Evolutionary conservation across 2,888 invertebrate genomes (phyloP).

Genomic region (Netelia melanura): DNA sequence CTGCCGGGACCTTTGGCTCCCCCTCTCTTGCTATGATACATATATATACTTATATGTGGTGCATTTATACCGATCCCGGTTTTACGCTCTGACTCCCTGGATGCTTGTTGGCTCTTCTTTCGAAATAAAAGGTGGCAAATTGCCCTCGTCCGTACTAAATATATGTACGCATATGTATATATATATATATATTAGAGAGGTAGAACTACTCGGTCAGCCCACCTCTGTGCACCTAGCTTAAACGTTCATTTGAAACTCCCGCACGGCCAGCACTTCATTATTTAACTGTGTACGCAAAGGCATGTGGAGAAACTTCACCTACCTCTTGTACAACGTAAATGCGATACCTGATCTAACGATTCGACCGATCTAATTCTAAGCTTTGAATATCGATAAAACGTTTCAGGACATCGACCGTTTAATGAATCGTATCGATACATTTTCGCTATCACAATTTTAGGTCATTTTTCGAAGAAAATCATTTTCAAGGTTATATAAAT

Average conservation of each 20-base stretch:
- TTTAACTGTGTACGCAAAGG: constrained; percentile 18
- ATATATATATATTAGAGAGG: background rate
- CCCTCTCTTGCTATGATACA: background rate
- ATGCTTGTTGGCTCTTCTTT: constrained; percentile 20
- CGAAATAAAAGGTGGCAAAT: constrained; percentile 47
- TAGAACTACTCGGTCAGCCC: background rate
- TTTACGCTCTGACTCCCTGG: constrained; percentile 44
- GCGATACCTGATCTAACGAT: background rate
- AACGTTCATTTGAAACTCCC: constrained; percentile 15
- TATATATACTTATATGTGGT: constrained; percentile 26
- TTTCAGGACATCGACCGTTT: too few relatives aligned
- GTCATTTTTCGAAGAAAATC: too few relatives aligned
- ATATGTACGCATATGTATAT: background rate
- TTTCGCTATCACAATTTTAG: too few relatives aligned
- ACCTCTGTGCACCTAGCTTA: constrained; percentile 2
- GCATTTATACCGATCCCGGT: constrained; percentile 25
- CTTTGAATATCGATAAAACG: too few relatives aligned
- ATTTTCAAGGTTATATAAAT: too few relatives aligned
- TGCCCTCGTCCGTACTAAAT: constrained; percentile 21
- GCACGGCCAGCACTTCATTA: constrained; percentile 25
- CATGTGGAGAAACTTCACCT: background rate
- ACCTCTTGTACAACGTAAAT: background rate
- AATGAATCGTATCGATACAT: too few relatives aligned
- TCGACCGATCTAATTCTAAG: background rate
- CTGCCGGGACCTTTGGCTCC: constrained; percentile 19